phyloP scores from a whole-genome alignment of 1,140 invertebrate genomes.

The Bombus picipes region DNA sequence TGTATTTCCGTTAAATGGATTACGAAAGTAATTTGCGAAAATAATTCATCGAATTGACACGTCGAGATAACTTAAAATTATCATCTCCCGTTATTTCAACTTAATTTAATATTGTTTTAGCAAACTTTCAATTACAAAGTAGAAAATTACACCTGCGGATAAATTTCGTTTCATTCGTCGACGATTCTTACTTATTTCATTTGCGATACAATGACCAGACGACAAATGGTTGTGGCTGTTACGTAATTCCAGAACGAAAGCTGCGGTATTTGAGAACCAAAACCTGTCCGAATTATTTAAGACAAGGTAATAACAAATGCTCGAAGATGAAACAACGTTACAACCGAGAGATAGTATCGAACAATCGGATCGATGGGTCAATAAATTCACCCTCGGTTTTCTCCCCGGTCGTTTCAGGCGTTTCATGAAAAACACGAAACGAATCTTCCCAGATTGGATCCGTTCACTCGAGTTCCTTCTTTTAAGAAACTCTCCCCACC shows the following conservation, averaged over 20 bases:
- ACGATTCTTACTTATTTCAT: background rate
- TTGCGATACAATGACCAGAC: too few relatives aligned
- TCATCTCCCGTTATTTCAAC: background rate
- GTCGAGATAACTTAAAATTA: background rate
- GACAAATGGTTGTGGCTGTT: too few relatives aligned
- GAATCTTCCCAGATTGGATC: slow-evolving; percentile 57
- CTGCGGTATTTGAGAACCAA: background rate
- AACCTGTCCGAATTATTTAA: background rate
- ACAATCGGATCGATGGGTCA: background rate
- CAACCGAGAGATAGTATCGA: background rate
- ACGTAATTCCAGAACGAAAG: background rate
- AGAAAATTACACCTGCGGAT: background rate
- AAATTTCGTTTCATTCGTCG: background rate
- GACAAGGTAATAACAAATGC: background rate
- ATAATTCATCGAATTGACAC: background rate
- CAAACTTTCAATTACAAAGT: background rate
- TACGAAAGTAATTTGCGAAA: background rate
- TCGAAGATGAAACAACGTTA: background rate
- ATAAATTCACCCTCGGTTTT: background rate
- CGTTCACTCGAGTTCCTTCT: slow-evolving; percentile 41
- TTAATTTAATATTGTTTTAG: background rate
- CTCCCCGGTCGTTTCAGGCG: background rate
- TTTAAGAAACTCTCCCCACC: slow-evolving; percentile 38
- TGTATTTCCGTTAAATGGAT: background rate
- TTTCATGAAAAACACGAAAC: slow-evolving; percentile 19